Conservation (phyloP, 2,888 invertebrate genomes). For the Netelia fuscicornis region DNA sequence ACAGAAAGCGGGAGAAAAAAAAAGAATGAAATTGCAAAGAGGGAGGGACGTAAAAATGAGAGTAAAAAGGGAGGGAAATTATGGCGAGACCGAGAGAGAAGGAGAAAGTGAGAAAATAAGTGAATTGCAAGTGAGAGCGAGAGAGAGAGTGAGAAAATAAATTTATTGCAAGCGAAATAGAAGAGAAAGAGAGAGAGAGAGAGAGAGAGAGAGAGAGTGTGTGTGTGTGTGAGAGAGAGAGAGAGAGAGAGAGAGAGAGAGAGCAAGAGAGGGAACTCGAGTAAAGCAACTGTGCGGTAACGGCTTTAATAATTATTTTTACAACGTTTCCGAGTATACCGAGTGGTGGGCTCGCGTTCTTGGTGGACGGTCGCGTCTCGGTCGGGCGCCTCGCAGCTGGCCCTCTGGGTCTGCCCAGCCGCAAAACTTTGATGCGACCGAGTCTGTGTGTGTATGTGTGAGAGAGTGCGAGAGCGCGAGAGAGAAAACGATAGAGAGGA, state of each 20-base stretch:
- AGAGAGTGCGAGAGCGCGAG: constrained; percentile 31
- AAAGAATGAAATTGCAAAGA: constrained; percentile 24
- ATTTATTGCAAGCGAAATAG: constrained; percentile 9
- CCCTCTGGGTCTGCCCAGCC: constrained; percentile 73
- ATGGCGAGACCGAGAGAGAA: constrained; percentile 38
- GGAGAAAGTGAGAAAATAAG: neutral
- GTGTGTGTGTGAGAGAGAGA: too few relatives aligned
- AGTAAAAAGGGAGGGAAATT: constrained; percentile 5
- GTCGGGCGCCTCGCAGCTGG: constrained; percentile 84
- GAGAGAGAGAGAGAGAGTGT: constrained; percentile 43
- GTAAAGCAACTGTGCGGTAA: constrained; percentile 76
- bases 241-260: constrained; percentile 37
- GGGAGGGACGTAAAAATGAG: constrained; percentile 15
- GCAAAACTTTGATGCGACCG: constrained; percentile 79
- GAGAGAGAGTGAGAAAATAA: neutral
- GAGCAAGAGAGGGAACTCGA: constrained; percentile 40
- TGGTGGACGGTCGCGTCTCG: constrained; percentile 82
- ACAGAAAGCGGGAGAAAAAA: constrained; percentile 22
- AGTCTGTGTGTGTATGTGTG: neutral
- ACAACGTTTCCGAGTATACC: constrained; percentile 84
- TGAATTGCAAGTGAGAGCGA: neutral
- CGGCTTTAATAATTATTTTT: constrained; percentile 85
- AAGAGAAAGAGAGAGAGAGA: constrained; percentile 3
- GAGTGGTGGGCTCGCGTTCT: constrained; percentile 46
- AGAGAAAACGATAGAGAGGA: constrained; percentile 7